phyloP scores from a whole-genome alignment of 1,140 invertebrate species.

The Himalopsyche phryganea region DNA sequence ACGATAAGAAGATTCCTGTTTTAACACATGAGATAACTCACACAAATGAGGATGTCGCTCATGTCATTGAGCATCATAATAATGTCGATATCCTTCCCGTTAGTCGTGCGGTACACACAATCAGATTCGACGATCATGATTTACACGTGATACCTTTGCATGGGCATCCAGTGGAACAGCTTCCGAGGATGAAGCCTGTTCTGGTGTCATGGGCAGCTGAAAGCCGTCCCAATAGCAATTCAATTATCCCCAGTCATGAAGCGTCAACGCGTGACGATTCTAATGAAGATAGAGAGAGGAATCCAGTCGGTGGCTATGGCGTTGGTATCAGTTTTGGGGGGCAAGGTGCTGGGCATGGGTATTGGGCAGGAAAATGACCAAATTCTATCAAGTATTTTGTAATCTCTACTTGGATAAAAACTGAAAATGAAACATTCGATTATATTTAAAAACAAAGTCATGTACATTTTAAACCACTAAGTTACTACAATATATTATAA shows the following conservation, averaged over 20 bases:
- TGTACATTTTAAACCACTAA: too few relatives aligned
- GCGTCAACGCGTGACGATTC: not conserved
- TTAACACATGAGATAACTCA: conserved; percentile 15
- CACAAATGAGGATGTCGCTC: conserved; percentile 8
- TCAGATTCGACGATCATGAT: not conserved
- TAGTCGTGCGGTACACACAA: too few relatives aligned
- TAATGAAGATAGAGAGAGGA: conserved; percentile 4
- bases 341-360: conserved; percentile 29
- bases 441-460: too few relatives aligned
- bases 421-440: too few relatives aligned
- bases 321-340: conserved; percentile 20
- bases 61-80: too few relatives aligned
- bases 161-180: not conserved
- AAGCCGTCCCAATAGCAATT: not conserved
- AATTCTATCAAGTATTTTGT: too few relatives aligned
- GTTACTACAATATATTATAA: too few relatives aligned
- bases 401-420: too few relatives aligned
- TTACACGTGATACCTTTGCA: conserved; percentile 17
- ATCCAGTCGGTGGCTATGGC: conserved; percentile 21
- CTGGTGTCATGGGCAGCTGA: not conserved
- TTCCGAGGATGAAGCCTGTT: conserved; percentile 2
- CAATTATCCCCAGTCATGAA: not conserved
- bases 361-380: conserved; percentile 9
- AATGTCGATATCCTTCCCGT: too few relatives aligned
- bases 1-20: conserved; percentile 19